Base-by-base conservation (phyloP, 2,797 vertebrate genomes). In the Pelobates cultripes region DNA sequence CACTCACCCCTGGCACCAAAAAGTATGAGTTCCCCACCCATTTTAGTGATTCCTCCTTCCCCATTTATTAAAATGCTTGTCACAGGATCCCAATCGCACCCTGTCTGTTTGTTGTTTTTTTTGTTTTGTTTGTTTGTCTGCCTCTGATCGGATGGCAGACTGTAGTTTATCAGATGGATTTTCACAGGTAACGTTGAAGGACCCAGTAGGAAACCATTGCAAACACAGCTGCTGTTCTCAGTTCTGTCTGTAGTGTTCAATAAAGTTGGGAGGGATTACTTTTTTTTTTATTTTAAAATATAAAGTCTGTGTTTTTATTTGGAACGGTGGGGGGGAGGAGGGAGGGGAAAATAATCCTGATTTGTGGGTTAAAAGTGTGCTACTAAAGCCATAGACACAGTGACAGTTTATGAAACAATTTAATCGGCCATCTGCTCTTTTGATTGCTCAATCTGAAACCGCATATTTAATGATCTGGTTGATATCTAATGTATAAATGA, bases 221-320 rank as follows among this genome's bases (percentile, higher is more conserved):
- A 72, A 72, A 73, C 73, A 47, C 79, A 79, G 67, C 67, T 57
- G 84, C 80, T 83, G 74, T 77, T 74, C 81, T 70, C 74, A 53
- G n/a, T n/a, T 69, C 64, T 79, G 73, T 60, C 81, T 77, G 77
- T 85, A 86, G 72, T 79, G 79, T 79, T 85, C 75, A 84, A 85
- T 88, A 87, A 87, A 86, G 73, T 72, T 85, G 84, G 87, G 85
- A 85, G 81, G 78, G 85, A 82, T 86, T 86, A 82, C 78, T 78
- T 72, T 57, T 73, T 71, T 68, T 60, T 68, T 68, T 68, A 28
- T 64, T 64, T 64, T 61, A 61, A 51, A 51, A 51, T 51, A 28
- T 28, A 51, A 51, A 51, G 10, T 10, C 5, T 51, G 47, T 51
- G 5, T 51, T 51, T 51, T 51, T 51, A 51, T 51, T 51, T 28